Evolutionary conservation across 1,140 invertebrate genomes (phyloP), one percentile per base, ranked within the genome.

Genomic region (Pomacea maculata): DNA sequence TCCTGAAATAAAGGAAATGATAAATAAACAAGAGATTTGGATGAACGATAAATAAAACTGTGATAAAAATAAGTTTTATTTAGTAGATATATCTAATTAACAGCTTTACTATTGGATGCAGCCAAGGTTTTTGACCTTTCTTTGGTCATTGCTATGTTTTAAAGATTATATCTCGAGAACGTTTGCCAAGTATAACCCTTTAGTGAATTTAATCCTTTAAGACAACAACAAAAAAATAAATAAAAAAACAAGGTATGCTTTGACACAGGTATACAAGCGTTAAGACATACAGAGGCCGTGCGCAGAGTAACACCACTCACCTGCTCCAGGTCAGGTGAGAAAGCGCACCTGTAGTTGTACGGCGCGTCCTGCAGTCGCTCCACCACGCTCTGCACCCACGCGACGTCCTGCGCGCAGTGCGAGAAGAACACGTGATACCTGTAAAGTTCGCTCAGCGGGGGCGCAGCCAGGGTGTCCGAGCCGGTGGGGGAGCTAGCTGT

Each of bases 351-450:
- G 84, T 88, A 90, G 68, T 83, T 78, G 76, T 86, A 87, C 1
- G 89, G 89, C 17, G 85, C 83, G 1, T 84, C 79, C 78, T 88
- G 84, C 15, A 90, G 86, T 34, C 84, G 82, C 10, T 84, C 71
- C 8, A 88, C 86, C 15, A 86, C 84, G 19, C 83, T 77, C 78
- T 86, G 84, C 21, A 89, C 87, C 88, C 88, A 90, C 19, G 78
- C 81, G 55, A 83, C 71, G 80, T 90, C 89, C 29, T 85, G 80
- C 3, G 85, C 80, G 70, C 86, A 86, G 83, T 90, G 87, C 0
- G 87, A 87, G 78, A 90, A 87, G 83, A 89, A 90, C 25, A 88
- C 83, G 80, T 90, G 89, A 79, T 87, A 89, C 61, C 87, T 77
- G 80, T 89, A 89, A 8, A 88, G 68, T 52, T 88, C 86, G 75